Evolutionary conservation across 2,113 vertebrate species (phyloP), one percentile per base, ranked within the genome.

Genomic region (Chaetodon trifascialis): DNA sequence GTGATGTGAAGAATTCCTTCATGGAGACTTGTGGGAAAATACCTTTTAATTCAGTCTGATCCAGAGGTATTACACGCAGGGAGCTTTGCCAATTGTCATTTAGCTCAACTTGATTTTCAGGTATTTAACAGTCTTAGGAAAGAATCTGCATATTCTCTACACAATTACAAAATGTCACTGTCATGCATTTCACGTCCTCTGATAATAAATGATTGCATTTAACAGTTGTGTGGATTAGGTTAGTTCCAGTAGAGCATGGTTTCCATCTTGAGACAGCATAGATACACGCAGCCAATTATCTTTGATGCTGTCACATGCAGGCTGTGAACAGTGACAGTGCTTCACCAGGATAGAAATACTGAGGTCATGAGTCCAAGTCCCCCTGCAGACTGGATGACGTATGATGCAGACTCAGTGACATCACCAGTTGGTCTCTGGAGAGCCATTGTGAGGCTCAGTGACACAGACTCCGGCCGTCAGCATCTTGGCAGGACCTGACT

Each of bases 21-120:
- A 62, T 7, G 2, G 75, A 76, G 60, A 74, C 58, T 63, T 81
- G 58, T 59, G 11, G 80, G 82, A 82, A 85, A 91, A 92, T 84
- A 79, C 83, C 52, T 72, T 88, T 88, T 88, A 88, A 89, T 89
- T 87, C 85, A 44, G 58, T 71, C 80, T 79, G 66, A 89, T 88
- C 83, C 46, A 0, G 15, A 25, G 76, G 60, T 79, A 79, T 91
- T 86, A 87, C 66, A 58, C 58, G 87, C 30, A 16, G 72, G 65
- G 21, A 70, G 80, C 78, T 73, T 76, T 83, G 72, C 80, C 73
- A 88, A 79, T 82, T 89, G 83, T 83, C 68, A 63, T 70, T 88
- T 74, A 85, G 67, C 77, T 88, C 60, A 71, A 84, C 65, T 79
- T 73, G 68, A 85, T 88, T 85, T 91, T 73, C 68, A 80, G 81